phyloP scores from a whole-genome alignment of 2,888 invertebrate genomes.

The Pycnomerus fuliginosus region DNA sequence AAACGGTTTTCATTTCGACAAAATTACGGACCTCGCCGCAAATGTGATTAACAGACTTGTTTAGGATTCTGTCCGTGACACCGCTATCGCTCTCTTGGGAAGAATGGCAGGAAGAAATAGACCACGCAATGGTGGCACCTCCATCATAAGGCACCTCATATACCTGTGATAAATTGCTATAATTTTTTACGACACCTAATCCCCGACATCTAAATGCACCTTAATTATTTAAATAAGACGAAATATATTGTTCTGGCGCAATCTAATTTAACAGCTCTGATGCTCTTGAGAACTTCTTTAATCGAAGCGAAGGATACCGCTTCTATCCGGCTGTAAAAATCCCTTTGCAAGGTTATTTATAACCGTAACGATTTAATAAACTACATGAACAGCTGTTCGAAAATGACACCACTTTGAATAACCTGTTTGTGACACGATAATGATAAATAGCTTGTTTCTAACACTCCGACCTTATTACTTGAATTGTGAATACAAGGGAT shows the following conservation, averaged over 20 bases:
- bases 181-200: constrained; percentile 39
- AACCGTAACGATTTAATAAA: constrained; percentile 21
- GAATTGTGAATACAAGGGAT: background rate
- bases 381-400: constrained; percentile 21
- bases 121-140: constrained; percentile 30
- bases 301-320: too few relatives aligned
- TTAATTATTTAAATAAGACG: constrained; percentile 1
- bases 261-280: too few relatives aligned
- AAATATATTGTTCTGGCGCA: too few relatives aligned
- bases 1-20: constrained; percentile 47
- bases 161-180: constrained; percentile 43
- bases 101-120: constrained; percentile 29
- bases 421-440: constrained; percentile 30
- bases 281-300: too few relatives aligned
- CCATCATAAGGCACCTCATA: constrained; percentile 43
- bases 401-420: constrained; percentile 34
- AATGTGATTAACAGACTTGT: constrained; percentile 50
- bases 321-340: too few relatives aligned
- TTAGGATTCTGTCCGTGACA: constrained; percentile 47
- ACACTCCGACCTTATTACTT: constrained; percentile 9
- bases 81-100: constrained; percentile 39
- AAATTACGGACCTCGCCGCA: constrained; percentile 34
- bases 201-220: constrained; percentile 9
- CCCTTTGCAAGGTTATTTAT: too few relatives aligned
- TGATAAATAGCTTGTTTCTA: constrained; percentile 31